Evolutionary conservation across 2,113 vertebrate genomes (phyloP), one percentile per base, ranked within the genome.

Genomic region (Laticauda colubrina): DNA sequence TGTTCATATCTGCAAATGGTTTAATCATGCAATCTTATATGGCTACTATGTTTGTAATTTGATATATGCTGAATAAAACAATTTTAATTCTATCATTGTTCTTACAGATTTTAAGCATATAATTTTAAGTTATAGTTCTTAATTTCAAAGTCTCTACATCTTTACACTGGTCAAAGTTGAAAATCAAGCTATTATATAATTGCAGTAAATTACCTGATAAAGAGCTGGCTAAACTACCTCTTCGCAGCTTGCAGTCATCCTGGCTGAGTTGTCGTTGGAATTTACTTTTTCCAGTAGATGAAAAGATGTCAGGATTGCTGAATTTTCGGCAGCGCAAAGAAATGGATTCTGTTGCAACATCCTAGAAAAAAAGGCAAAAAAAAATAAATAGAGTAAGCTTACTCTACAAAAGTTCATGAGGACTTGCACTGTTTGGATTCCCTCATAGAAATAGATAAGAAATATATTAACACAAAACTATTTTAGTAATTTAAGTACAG

Each of bases 241-340:
- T 98, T 4, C 98, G 97, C 86, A 98, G 97, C 91, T 98, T 98
- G 97, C 97, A 98, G 94, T 99, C 99, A 92, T 99, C 99, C 94
- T 99, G 99, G 96, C 99, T 99, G 75, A 99, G 97, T 94, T 99
- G 99, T 29, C 99, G 98, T 90, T 99, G 98, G 87, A 99, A 98
- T 94, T 99, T 99, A 95, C 97, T 97, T 97, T 99, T 99, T 88
- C 98, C 98, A 88, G 98, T 96, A 15, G 98, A 98, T 5, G 98
- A 98, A 91, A 98, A 98, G 94, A 99, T 98, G 97, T 99, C 99
- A 43, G 99, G 99, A 96, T 99, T 99, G 96, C 99, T 99, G 93
- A 99, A 97, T 95, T 99, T 99, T 96, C 99, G 98, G 97, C 98
- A 99, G 6, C 98, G 98, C 95, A 99, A 97, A 0, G 98, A 97